Percentiles rank a stretch among this genome's conserved stretches.
Evolutionary conservation across 1,140 invertebrate species (phyloP).

Genomic region (Teleogryllus occipitalis): DNA sequence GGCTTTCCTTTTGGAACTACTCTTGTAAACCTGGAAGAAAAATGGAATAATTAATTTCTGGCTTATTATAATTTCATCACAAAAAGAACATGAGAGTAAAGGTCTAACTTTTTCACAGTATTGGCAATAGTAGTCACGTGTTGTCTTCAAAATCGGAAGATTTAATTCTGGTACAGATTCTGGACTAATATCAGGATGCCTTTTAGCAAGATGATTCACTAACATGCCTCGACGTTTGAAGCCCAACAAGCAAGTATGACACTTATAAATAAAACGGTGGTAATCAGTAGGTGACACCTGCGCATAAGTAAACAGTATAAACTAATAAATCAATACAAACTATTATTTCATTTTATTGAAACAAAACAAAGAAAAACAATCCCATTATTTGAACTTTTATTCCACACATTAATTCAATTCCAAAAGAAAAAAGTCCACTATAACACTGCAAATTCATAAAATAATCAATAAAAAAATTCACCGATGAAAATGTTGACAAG

Average conservation of each 20-base stretch:
- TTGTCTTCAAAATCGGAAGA: conserved; percentile 70
- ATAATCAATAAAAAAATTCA: too few species aligned
- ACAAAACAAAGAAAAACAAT: not conserved
- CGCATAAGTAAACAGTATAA: conserved; percentile 18
- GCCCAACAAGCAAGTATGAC: conserved; percentile 66
- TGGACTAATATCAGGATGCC: conserved; percentile 67
- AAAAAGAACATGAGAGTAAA: not conserved
- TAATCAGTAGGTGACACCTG: conserved; percentile 61
- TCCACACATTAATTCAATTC: not conserved
- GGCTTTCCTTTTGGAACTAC: conserved; percentile 73
- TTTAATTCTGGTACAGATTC: conserved; percentile 74
- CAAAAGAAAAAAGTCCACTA: too few species aligned
- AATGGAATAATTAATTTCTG: not conserved
- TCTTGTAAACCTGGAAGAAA: conserved; percentile 60
- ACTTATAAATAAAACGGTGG: conserved; percentile 72
- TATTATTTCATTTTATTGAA: conserved; percentile 20
- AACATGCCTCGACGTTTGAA: conserved; percentile 79
- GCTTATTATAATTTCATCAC: not conserved
- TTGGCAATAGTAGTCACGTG: conserved; percentile 73
- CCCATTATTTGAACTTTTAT: not conserved
- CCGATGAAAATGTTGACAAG: too few species aligned
- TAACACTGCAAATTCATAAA: too few species aligned
- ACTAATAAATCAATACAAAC: not conserved
- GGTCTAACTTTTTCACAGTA: conserved; percentile 66
- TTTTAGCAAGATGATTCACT: conserved; percentile 77